Evolutionary conservation across 53 echinoderm and acorn worm species (phyloP), one percentile per base, ranked within the genome.

Genomic region (Holothuria scabra): DNA sequence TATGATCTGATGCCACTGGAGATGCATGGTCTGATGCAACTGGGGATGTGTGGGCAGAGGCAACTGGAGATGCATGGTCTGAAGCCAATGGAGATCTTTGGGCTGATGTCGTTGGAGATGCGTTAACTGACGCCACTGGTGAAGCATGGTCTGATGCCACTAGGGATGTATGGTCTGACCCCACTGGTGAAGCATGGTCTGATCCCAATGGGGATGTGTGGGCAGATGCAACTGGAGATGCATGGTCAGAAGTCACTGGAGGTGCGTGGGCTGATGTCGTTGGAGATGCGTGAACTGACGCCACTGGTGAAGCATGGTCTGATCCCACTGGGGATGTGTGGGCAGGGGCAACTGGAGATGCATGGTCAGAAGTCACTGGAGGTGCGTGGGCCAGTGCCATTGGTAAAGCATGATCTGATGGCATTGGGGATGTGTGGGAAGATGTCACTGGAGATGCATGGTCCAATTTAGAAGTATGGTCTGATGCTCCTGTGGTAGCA

Each of bases 281-380:
- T 7, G 61, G 61, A 44, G 76, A 75, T 26, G 46, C 48, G 25
- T 75, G 55, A 46, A 48, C 12, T 46, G 76, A 75, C 52, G 76
- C 11, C 28, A 28, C 56, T 14, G 76, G 58, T 4, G 58, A 31
- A 16, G 78, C 12, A 56, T 28, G 78, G 30, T 78, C 56, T 8
- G 78, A 78, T 78, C 59, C 23, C 58, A 24, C 33, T 49, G 37
- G 74, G 2, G 74, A 41, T 13, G 46, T 46, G 38, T 74, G 74
- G 0, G 10, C 21, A 28, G 74, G 49, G 8, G 25, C 14, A 1
- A 9, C 26, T 46, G 74, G 74, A 22, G 74, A 12, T 2, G 3
- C 19, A 4, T 64, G 28, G 1, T 21, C 64, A 8, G 52, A 52
- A 0, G 1, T 14, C 28, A 30, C 64, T 28, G 64, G 64, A 28